These are phyloP conservation scores for Ambastaia sidthimunki DNA, from an alignment of 2,797 vertebrate species.

Conservation along the genomic window DNA sequence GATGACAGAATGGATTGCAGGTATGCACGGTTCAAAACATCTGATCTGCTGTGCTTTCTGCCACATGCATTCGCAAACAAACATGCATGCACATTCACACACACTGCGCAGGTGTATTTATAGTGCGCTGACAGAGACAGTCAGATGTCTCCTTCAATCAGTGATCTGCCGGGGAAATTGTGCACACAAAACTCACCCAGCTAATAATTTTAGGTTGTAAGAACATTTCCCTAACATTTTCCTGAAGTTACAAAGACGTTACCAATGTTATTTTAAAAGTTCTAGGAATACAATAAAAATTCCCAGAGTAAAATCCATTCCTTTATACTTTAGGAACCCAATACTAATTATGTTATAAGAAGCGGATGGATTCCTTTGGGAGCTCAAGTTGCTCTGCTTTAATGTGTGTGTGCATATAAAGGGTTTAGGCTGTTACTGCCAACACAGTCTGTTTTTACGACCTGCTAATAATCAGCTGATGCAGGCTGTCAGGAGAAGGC, in stretches of 20 bases:
- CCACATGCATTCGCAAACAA: slow-evolving; percentile 76
- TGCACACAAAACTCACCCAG: slow-evolving; percentile 21
- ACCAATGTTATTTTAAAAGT: too few species aligned
- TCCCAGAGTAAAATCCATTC: neutral
- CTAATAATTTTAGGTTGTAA: slow-evolving; percentile 3
- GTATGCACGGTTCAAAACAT: slow-evolving; percentile 70
- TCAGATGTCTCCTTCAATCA: slow-evolving; percentile 81
- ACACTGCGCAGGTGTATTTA: slow-evolving; percentile 75
- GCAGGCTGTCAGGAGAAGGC: slow-evolving; percentile 72
- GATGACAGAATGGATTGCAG: slow-evolving; percentile 78
- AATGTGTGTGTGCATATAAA: slow-evolving; percentile 68
- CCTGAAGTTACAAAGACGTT: too few species aligned
- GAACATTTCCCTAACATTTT: too few species aligned
- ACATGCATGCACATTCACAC: slow-evolving; percentile 75
- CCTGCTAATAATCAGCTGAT: slow-evolving; percentile 80
- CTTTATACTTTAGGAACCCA: neutral
- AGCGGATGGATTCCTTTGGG: slow-evolving; percentile 5
- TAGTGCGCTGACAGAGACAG: slow-evolving; percentile 70
- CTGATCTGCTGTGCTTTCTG: slow-evolving; percentile 79
- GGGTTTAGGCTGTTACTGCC: slow-evolving; percentile 71
- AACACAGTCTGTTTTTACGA: slow-evolving; percentile 77
- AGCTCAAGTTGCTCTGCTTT: neutral
- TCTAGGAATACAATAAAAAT: too few species aligned
- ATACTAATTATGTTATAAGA: neutral
- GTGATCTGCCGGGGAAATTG: slow-evolving; percentile 70